These are phyloP conservation scores for Hirtodrosophila confusa DNA, from an alignment of 2,888 invertebrate species.

Conservation along the genomic window DNA sequence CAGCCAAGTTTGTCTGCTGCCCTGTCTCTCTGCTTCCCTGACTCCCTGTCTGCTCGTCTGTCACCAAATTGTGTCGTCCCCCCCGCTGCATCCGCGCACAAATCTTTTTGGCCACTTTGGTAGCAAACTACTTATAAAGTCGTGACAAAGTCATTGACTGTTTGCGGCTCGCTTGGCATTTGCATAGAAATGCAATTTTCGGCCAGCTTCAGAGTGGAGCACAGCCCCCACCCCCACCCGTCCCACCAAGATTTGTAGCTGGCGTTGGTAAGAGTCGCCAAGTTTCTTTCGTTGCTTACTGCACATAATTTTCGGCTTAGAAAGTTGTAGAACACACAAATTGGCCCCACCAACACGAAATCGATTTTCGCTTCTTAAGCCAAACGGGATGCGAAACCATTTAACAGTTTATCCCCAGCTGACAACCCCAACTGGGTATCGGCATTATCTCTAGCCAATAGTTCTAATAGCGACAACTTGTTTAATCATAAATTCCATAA, in stretches of 20 bases:
- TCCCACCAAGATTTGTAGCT: slow-evolving; percentile 1
- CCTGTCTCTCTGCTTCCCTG: slow-evolving; percentile 8
- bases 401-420: slow-evolving; percentile 72
- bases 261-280: slow-evolving; percentile 33
- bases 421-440: slow-evolving; percentile 29
- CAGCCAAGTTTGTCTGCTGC: slow-evolving; percentile 56
- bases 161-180: slow-evolving; percentile 67
- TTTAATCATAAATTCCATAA: slow-evolving; percentile 75
- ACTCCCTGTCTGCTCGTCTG: slow-evolving; percentile 16
- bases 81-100: slow-evolving; percentile 2
- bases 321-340: slow-evolving; percentile 67
- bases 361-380: slow-evolving; percentile 67
- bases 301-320: slow-evolving; percentile 78
- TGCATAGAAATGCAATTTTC: slow-evolving; percentile 80
- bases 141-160: slow-evolving; percentile 79
- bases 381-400: slow-evolving; percentile 53
- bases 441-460: slow-evolving; percentile 42
- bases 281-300: slow-evolving; percentile 42
- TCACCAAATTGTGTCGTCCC: slow-evolving; percentile 35
- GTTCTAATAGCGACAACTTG: slow-evolving; percentile 67
- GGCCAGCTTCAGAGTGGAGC: slow-evolving; percentile 52
- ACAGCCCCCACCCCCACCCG: too few relatives aligned
- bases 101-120: slow-evolving; percentile 56
- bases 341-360: slow-evolving; percentile 43
- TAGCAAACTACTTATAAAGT: slow-evolving; percentile 75